Evolutionary conservation across 2,113 vertebrate species (phyloP).

Genomic region (Malurus melanocephalus): DNA sequence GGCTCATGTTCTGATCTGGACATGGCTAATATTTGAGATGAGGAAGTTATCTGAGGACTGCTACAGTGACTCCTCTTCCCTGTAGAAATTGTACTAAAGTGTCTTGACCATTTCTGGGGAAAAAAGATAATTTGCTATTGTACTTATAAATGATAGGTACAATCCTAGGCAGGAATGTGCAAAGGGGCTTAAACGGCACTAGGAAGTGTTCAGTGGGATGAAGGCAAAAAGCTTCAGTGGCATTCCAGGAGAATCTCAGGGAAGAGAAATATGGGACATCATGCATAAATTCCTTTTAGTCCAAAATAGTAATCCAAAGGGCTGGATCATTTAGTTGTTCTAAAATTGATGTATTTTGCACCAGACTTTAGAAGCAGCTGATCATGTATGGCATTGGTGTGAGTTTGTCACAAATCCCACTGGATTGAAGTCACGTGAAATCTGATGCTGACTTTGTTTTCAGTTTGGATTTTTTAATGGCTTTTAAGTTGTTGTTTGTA

Average conservation of each 20-base stretch:
- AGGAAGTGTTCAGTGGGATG: neutral
- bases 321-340: neutral
- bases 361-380: neutral
- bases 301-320: neutral
- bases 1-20: neutral
- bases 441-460: neutral
- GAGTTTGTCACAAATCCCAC: neutral
- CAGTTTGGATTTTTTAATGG: neutral
- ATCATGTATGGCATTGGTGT: neutral
- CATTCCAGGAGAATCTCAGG: neutral
- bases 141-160: neutral
- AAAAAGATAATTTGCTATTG: neutral
- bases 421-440: neutral
- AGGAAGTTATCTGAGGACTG: neutral
- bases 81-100: neutral
- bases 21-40: neutral
- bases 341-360: neutral
- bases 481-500: neutral
- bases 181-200: neutral
- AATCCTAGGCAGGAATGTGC: neutral
- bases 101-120: neutral
- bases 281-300: neutral
- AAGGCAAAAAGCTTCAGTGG: neutral
- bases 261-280: neutral
- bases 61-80: neutral